Evolutionary conservation across 2,113 vertebrate species (phyloP), one percentile per base, ranked within the genome.

Genomic region (Prunella fulvescens): DNA sequence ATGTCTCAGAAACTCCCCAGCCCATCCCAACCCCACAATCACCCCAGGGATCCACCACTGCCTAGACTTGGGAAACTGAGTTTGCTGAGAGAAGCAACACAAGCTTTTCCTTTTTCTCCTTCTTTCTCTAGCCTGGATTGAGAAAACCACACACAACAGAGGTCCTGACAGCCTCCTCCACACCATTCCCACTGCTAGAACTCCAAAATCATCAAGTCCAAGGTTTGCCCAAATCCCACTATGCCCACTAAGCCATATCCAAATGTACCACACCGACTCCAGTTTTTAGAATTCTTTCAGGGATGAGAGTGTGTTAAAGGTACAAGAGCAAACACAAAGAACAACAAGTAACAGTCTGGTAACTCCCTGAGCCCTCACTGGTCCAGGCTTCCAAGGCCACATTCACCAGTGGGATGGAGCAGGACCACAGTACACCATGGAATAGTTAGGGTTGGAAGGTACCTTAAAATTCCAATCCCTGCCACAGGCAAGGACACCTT

Each of bases 11-110:
- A 80, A 26, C 29, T 42, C 39, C 58, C 14, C 0, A 1, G 14
- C 4, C 18, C 12, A 7, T 11, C 57, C 26, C 12, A 7, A 11
- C 57, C 26, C 45, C 11, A 60, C 20, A 37, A 25, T 9, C 39
- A 7, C 58, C 23, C 22, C 48, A 9, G 3, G 0, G 42, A 44
- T 29, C 71, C 87, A 14, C 10, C 25, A 1, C 84, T 11, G 73
- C 76, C 42, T 1, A 20, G 3, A 12, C 22, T 3, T 12, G 9
- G 79, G 42, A 73, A 73, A 33, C 0, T 0, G 40, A 16, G 31
- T 29, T 8, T 62, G 67, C 42, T 39, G 35, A 53, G 42, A 56
- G 18, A 19, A 58, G 29, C 47, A 62, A 31, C 45, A 23, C 6
- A 6, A 40, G 81, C 31, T 61, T 53, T 47, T n/a, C 25, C 26